phyloP scores from a whole-genome alignment of 2,113 vertebrate species.

The Grantiella picta region DNA sequence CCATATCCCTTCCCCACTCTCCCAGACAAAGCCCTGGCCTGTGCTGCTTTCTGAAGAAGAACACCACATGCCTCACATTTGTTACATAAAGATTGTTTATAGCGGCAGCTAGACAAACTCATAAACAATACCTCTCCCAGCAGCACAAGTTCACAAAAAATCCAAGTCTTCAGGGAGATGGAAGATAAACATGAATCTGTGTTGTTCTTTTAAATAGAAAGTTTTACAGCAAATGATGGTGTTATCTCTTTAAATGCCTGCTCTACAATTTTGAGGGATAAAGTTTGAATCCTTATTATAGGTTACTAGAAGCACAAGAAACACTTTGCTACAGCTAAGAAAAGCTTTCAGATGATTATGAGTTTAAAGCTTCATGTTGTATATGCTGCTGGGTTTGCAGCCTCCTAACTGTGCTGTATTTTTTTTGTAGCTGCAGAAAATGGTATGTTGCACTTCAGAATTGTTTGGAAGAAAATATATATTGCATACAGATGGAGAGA shows the following conservation, averaged over 20 bases:
- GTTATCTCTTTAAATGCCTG: neutral
- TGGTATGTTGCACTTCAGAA: neutral
- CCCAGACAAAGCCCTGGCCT: neutral
- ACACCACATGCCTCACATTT: neutral
- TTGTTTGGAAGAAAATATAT: neutral
- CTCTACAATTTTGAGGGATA: neutral
- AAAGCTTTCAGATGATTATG: constrained; percentile 26
- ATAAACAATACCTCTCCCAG: neutral
- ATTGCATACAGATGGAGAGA: neutral
- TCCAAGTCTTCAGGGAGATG: neutral
- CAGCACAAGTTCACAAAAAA: neutral
- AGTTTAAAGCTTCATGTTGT: constrained; percentile 1
- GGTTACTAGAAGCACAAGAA: constrained; percentile 25
- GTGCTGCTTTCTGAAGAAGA: neutral
- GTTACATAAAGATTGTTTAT: neutral
- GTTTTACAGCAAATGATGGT: neutral
- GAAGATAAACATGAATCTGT: neutral
- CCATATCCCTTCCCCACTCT: neutral
- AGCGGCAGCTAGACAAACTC: neutral
- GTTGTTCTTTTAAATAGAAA: neutral
- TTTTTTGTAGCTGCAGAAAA: constrained; percentile 46
- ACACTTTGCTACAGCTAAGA: constrained; percentile 35
- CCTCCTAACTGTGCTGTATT: neutral
- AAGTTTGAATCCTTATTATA: constrained; percentile 47
- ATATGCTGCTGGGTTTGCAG: neutral